phyloP scores from a whole-genome alignment of 2,797 vertebrate genomes.

The Sebastes hopkinsi region DNA sequence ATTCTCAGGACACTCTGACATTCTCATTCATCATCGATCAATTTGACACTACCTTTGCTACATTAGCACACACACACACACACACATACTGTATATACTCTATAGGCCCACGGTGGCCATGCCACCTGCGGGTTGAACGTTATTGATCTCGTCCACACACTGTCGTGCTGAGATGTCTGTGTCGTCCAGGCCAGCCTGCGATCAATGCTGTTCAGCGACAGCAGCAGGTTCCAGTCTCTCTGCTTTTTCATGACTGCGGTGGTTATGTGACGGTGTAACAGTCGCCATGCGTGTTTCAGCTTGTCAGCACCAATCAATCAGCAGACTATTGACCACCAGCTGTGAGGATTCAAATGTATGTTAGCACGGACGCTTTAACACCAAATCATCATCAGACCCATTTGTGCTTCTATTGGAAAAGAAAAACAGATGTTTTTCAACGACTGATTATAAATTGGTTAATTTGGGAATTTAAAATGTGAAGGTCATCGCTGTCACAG shows the following conservation, averaged over 20 bases:
- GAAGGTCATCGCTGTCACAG: not conserved
- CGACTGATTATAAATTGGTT: not conserved
- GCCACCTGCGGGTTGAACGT: conserved; percentile 25
- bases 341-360: conserved; percentile 4
- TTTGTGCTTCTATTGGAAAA: not conserved
- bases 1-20: not conserved
- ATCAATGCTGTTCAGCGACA: conserved; percentile 62
- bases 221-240: conserved; percentile 34
- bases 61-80: not conserved
- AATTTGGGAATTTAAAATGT: not conserved
- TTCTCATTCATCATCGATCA: not conserved
- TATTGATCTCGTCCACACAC: conserved; percentile 52
- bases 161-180: conserved; percentile 43
- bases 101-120: not conserved
- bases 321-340: conserved; percentile 20
- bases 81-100: not conserved
- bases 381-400: not conserved
- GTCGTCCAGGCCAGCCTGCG: conserved; percentile 14
- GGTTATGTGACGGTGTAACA: conserved; percentile 6
- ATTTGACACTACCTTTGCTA: not conserved
- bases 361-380: conserved; percentile 5
- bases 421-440: not conserved
- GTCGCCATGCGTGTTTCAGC: conserved; percentile 18
- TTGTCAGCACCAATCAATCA: conserved; percentile 53
- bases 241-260: conserved; percentile 14